Evolutionary conservation across 2,888 invertebrate genomes (phyloP).

Genomic region (Andrena trimmerana): DNA sequence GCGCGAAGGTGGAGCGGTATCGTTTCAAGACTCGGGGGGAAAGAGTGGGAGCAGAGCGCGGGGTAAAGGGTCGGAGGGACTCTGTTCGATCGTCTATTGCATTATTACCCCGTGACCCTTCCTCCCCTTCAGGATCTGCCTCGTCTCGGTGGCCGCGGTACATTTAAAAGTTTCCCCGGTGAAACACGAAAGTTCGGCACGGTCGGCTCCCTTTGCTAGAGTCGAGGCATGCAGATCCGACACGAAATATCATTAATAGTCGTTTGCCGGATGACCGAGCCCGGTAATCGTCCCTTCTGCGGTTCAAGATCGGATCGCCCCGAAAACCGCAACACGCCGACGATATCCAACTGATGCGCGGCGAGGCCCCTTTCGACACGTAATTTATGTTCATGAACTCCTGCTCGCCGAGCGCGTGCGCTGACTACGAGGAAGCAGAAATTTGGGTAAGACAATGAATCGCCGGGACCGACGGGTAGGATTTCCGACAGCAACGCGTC

Average conservation of each 20-base stretch:
- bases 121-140: conserved; percentile 24
- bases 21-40: conserved; percentile 30
- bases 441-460: background rate
- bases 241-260: conserved; percentile 84
- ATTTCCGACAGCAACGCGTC: conserved; percentile 4
- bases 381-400: conserved; percentile 69
- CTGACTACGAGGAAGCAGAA: conserved; percentile 18
- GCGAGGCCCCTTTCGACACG: conserved; percentile 57
- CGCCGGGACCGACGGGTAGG: too few species aligned
- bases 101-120: conserved; percentile 65
- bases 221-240: conserved; percentile 82
- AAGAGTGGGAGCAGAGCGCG: conserved; percentile 11
- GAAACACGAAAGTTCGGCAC: conserved; percentile 70
- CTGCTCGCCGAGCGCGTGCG: conserved; percentile 56
- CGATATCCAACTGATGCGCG: conserved; percentile 50
- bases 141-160: conserved; percentile 49
- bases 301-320: conserved; percentile 77
- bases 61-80: conserved; percentile 36
- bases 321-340: conserved; percentile 81
- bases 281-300: conserved; percentile 80
- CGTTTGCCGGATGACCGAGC: conserved; percentile 84
- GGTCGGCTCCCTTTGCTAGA: conserved; percentile 74
- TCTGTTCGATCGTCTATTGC: conserved; percentile 68
- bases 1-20: conserved; percentile 54
- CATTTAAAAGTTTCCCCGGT: conserved; percentile 59